Evolutionary conservation across 2,113 vertebrate genomes (phyloP), one percentile per base, ranked within the genome.

Genomic region (Crotophaga sulcirostris): DNA sequence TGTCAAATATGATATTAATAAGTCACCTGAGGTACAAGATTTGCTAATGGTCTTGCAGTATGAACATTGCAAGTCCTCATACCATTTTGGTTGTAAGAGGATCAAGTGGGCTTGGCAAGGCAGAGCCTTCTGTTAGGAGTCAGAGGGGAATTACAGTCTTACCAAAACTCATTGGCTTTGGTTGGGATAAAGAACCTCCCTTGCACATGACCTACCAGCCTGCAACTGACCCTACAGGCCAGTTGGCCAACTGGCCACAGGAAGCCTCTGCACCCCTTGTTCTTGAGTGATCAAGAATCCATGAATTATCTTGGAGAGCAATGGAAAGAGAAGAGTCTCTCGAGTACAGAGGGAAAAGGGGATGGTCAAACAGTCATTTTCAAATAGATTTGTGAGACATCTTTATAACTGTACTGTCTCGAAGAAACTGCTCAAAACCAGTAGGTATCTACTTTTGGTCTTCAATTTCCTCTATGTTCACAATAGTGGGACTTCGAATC

Each of bases 1-100:
- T 66, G 78, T 63, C 89, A 87, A 68, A 59, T 86, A 11, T 34
- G 79, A 96, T 90, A 86, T 83, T 76, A 76, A 72, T 81, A 87
- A 67, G 93, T 75, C 85, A 94, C 91, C 95, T 91, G 84, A 87
- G 73, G 52, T 84, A 77, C 84, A 84, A 59, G 64, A 87, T 74
- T 51, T 55, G 52, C 84, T 94, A 88, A 91, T 67, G 80, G 84
- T 36, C 82, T 70, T 74, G 72, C 60, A 90, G 78, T 9, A 69
- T 63, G 58, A 69, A 63, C 45, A 10, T 29, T 67, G 34, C 25
- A 78, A 82, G 33, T 58, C 40, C 7, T 92, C 31, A 38, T 49
- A 21, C 9, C 26, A 2, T 8, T 55, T 38, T 78, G 51, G 29
- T 13, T 56, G 47, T 63, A 55, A 63, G 13, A 74, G 28, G 38